Evolutionary conservation across 2,797 vertebrate genomes (phyloP).

Genomic region (Geotria australis): DNA sequence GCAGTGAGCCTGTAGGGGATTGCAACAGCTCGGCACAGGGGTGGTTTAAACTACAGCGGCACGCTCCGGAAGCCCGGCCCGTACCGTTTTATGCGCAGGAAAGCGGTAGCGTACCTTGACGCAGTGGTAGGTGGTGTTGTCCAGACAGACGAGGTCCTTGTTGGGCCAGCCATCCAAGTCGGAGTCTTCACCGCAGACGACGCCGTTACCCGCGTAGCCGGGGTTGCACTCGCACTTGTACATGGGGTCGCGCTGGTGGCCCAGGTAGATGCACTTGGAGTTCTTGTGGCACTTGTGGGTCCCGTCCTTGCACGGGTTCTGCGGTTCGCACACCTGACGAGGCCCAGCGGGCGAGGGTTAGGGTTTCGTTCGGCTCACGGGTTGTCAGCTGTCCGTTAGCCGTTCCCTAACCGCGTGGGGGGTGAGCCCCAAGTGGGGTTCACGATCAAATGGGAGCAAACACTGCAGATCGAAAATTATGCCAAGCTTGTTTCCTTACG

Average conservation of each 20-base stretch:
- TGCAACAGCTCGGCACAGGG: too few relatives aligned
- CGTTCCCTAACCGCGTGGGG: too few relatives aligned
- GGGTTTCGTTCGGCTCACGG: too few relatives aligned
- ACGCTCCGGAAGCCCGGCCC: too few relatives aligned
- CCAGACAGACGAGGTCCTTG: slow-evolving; percentile 43
- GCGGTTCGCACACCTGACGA: slow-evolving; percentile 52
- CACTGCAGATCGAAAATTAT: too few relatives aligned
- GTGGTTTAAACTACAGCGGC: too few relatives aligned
- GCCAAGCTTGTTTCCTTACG: too few relatives aligned
- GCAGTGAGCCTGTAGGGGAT: too few relatives aligned
- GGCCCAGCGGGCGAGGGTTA: background rate
- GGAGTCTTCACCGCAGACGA: slow-evolving; percentile 73
- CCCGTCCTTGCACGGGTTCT: slow-evolving; percentile 68
- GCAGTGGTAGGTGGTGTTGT: slow-evolving; percentile 97
- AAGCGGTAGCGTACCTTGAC: slow-evolving; percentile 35
- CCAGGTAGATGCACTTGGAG: slow-evolving; percentile 84
- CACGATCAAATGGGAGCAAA: too few relatives aligned
- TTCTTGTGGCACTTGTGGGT: slow-evolving; percentile 82
- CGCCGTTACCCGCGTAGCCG: slow-evolving; percentile 83
- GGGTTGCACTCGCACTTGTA: slow-evolving; percentile 87
- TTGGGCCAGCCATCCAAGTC: slow-evolving; percentile 96
- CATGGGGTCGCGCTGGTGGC: slow-evolving; percentile 68
- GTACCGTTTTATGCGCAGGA: background rate
- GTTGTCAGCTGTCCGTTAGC: too few relatives aligned
- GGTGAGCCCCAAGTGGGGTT: too few relatives aligned